Evolutionary conservation across 2,888 invertebrate species (phyloP).

Genomic region (Frankliniella intonsa): DNA sequence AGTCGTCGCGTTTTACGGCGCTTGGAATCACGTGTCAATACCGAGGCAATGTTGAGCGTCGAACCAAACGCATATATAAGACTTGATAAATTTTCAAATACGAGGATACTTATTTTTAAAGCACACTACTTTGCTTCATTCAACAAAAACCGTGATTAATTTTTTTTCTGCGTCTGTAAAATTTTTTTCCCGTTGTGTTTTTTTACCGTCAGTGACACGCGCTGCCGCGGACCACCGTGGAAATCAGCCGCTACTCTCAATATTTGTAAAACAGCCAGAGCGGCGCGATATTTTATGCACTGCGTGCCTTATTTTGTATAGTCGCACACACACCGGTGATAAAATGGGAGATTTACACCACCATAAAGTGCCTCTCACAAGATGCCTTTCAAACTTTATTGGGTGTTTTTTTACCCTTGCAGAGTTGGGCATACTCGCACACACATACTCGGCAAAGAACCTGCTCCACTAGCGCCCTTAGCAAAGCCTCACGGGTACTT

Average conservation of each 20-base stretch:
- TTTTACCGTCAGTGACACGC: background rate
- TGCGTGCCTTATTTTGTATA: background rate
- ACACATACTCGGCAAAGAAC: background rate
- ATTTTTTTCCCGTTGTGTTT: background rate
- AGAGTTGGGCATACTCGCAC: background rate
- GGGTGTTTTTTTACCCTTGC: background rate
- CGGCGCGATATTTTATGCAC: background rate
- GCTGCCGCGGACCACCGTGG: background rate
- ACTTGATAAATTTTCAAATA: background rate
- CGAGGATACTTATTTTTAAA: background rate
- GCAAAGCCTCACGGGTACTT: too few species aligned
- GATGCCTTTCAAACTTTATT: conserved; percentile 17
- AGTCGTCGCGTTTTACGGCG: background rate
- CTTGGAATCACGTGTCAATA: conserved; percentile 5
- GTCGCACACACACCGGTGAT: conserved; percentile 16
- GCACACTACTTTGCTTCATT: background rate
- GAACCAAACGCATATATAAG: too few species aligned
- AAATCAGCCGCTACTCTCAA: background rate
- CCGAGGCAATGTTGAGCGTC: background rate
- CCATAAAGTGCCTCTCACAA: conserved; percentile 1
- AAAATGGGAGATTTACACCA: conserved; percentile 20
- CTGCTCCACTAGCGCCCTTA: too few species aligned
- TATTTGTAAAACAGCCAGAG: conserved; percentile 3
- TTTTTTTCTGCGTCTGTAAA: background rate
- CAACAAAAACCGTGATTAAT: too few species aligned